A percentile compares a stretch with the other conserved stretches of the same genome.
These are phyloP conservation scores for Embidobia sp. DNA, from an alignment of 2,888 invertebrate species.

Conservation along the genomic window DNA sequence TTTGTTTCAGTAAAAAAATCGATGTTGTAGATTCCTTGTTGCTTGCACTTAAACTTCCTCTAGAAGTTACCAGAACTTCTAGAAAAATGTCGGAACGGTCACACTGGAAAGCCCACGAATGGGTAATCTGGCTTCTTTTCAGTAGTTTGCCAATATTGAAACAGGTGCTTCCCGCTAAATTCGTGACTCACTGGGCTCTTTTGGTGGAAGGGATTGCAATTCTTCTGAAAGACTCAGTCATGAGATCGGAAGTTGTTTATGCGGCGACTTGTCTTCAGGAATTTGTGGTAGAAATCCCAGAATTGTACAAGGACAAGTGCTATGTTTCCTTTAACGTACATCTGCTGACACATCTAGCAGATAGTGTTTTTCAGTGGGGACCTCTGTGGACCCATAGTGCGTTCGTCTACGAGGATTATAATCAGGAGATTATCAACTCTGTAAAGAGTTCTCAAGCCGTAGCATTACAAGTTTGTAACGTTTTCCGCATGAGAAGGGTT, in stretches of 20 bases:
- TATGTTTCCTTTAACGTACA: neutral
- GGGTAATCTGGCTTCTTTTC: too few species aligned
- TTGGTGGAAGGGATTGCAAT: too few species aligned
- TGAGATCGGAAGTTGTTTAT: too few species aligned
- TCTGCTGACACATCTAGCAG: neutral
- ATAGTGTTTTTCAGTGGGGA: slow-evolving; percentile 4
- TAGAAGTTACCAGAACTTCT: slow-evolving; percentile 32
- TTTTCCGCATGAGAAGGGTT: neutral
- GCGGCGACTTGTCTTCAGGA: too few species aligned
- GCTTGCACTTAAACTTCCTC: slow-evolving; percentile 33
- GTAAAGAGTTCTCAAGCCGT: slow-evolving; percentile 51
- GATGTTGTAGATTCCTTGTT: slow-evolving; percentile 20
- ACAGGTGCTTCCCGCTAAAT: too few species aligned
- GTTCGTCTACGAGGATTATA: slow-evolving; percentile 36
- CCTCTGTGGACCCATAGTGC: neutral
- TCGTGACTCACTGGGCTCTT: too few species aligned
- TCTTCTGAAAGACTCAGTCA: too few species aligned
- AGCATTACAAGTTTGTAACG: slow-evolving; percentile 40
- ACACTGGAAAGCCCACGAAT: slow-evolving; percentile 55
- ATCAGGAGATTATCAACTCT: slow-evolving; percentile 28
- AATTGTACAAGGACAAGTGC: neutral
- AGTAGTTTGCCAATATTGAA: too few species aligned
- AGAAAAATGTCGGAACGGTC: slow-evolving; percentile 35
- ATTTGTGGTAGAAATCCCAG: too few species aligned
- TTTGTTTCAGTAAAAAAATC: slow-evolving; percentile 11